Evolutionary conservation across 2,113 vertebrate genomes (phyloP), one percentile per base, ranked within the genome.

Genomic region (Cisticola juncidis): DNA sequence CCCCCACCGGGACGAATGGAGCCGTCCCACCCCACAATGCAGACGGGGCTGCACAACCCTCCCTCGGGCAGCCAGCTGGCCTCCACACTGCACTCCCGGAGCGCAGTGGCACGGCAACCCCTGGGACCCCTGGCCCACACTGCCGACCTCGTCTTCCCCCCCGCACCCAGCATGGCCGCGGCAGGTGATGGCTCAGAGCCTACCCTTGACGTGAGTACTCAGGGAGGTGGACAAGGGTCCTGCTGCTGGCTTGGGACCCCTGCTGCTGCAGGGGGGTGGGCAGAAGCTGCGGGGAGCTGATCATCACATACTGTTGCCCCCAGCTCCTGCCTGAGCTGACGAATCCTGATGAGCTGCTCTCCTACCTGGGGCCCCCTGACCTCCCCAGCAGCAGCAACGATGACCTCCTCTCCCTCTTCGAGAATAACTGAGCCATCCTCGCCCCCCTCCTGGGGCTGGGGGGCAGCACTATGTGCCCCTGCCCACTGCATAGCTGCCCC

Each of bases 271-370:
- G 28, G 33, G 35, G 48, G 48, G 16, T 28, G 65, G 61, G 42
- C 26, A 48, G 48, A 28, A 51, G 65, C 53, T 42, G 56, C 1
- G 1, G 36, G n/a, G 54, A 44, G 23, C 40, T 1, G 14, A 54
- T 78, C 9, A 17, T 93, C 60, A 82, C 48, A n/a, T 11, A 7
- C 64, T 88, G 60, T 56, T 0, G 4, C 70, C 90, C 72, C n/a
- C 90, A 99, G 99, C 98, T 99, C 66, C 99, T 99, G 87, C 99
- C 99, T 4, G 99, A 99, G 94, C 98, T 99, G 98, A 99, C 98
- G 57, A 99, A 99, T 95, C 99, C 99, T 0, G 99, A 99, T 1
- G 99, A 99, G 97, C 98, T 99, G 95, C 98, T 99, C 73, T 99
- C 99, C 35, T 99, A 99, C 97, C 97, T 99, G 91, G 99, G 99